A percentile compares a stretch with the other conserved stretches of the same genome.
Evolutionary conservation across 37 sponge, comb jelly and placozoan genomes (phyloP).

Genomic region (Chondrosia reniformis): DNA sequence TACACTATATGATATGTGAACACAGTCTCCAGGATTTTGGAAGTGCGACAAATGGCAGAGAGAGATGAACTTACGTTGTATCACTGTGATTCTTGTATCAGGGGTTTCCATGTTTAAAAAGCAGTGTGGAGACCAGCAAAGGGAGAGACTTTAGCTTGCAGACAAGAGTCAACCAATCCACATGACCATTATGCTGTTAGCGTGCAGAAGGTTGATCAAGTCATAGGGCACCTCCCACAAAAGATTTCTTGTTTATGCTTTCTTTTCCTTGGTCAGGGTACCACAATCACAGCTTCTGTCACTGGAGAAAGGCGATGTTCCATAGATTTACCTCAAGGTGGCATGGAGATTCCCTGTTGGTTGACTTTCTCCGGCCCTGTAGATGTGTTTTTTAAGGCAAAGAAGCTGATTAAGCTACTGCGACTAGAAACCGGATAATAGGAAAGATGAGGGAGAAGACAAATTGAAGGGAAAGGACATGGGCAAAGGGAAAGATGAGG

Average conservation of each 20-base stretch:
- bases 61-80: background rate
- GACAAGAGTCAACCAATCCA: conserved; percentile 1
- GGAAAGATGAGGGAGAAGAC: too few relatives aligned
- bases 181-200: conserved; percentile 17
- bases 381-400: too few relatives aligned
- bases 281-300: conserved; percentile 1
- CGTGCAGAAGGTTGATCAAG: conserved; percentile 16
- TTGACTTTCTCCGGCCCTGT: too few relatives aligned
- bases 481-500: background rate
- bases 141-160: background rate
- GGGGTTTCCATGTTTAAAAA: conserved; percentile 15
- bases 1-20: too few relatives aligned
- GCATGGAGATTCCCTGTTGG: too few relatives aligned
- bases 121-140: conserved; percentile 3
- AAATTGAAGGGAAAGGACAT: too few relatives aligned
- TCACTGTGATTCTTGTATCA: conserved; percentile 9
- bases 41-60: too few relatives aligned
- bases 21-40: too few relatives aligned
- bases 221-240: conserved; percentile 16
- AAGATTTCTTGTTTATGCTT: conserved; percentile 9
- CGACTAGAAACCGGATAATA: too few relatives aligned
- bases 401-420: too few relatives aligned
- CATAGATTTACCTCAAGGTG: too few relatives aligned
- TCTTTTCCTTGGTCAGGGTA: conserved; percentile 12
- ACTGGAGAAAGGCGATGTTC: conserved; percentile 14